Percentiles rank a stretch among this genome's conserved stretches.
Evolutionary conservation across 2,797 vertebrate species (phyloP).

Genomic region (Bryconaethiops microstoma): DNA sequence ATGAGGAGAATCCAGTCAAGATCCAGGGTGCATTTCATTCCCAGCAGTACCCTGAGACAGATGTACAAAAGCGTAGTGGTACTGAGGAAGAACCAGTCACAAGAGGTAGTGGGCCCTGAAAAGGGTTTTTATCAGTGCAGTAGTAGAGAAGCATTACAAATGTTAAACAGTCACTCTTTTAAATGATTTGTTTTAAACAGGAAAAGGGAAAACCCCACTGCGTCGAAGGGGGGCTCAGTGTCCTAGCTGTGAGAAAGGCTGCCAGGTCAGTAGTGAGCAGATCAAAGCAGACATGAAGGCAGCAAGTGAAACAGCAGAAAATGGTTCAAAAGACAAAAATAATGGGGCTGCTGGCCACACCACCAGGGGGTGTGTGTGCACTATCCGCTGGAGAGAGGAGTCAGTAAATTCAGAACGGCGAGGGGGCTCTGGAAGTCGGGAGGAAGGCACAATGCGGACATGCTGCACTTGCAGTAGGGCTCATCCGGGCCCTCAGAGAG

Average conservation of each 20-base stretch:
- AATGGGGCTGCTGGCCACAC: constrained; percentile 66
- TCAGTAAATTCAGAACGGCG: constrained; percentile 53
- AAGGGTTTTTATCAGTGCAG: background rate
- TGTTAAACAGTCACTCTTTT: background rate
- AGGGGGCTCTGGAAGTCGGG: constrained; percentile 9
- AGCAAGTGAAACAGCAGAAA: constrained; percentile 84
- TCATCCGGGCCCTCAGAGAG: constrained; percentile 64
- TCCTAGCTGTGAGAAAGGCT: constrained; percentile 94
- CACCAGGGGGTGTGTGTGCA: constrained; percentile 59
- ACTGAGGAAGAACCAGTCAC: constrained; percentile 54
- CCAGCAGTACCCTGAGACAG: constrained; percentile 69
- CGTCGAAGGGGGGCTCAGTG: constrained; percentile 76
- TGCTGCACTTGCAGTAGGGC: constrained; percentile 77
- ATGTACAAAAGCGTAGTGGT: constrained; percentile 72
- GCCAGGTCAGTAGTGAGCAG: constrained; percentile 97
- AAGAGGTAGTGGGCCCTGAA: background rate
- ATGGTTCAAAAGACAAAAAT: constrained; percentile 57
- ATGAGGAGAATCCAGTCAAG: constrained; percentile 83
- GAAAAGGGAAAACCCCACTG: constrained; percentile 96
- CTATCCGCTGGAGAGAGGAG: constrained; percentile 64
- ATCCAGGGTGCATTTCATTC: constrained; percentile 60
- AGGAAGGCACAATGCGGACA: constrained; percentile 70
- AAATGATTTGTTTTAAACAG: constrained; percentile 57
- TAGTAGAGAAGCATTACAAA: background rate
- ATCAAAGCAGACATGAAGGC: constrained; percentile 99